Evolutionary conservation across 23 tunicate species (phyloP), one percentile per base, ranked within the genome.

Genomic region (Oikopleura vanhoeffeni): DNA sequence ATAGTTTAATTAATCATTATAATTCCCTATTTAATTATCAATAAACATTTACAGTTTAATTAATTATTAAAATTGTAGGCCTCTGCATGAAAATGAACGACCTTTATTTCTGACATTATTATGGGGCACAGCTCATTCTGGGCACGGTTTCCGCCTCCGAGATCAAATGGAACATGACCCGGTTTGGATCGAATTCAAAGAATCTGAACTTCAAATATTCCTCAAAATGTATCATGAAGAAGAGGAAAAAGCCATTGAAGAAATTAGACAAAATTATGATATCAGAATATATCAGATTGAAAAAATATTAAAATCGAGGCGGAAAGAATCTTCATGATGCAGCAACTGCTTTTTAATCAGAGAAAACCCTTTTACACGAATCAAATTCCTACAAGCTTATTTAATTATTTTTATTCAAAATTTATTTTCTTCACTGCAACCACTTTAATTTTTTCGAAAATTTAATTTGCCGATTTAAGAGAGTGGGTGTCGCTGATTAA

Each of bases 111-210:
- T 71, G 38, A 71, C 79, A 28, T 38, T 71, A 2, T 30, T 71
- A 13, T 71, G 79, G 79, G 79, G 79, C 27, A 24, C 34, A 2
- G 79, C 79, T 38, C 79, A 71, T 71, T 71, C 79, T 38, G 79
- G 79, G 27, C 79, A 71, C 32, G 79, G 79, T 30, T 71, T 71
- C 32, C 27, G 79, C 36, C 79, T 71, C 4, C 27, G 32, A 38
- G 79, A 71, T 32, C 79, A 71, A 32, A 18, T 13, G 35, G 79
- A 71, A 30, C 4, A 71, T 30, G 35, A 18, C 3, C 79, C 79
- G 79, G 79, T 13, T 71, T 71, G 79, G 79, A 18, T 2, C 79
- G 79, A 71, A 3, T 71, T 71, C 35, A 30, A 71, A 30, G 79
- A 71, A 71, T 30, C 27, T 32, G 79, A 71, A 30, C 79, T 71